These are phyloP conservation scores for Serrognathus titanus DNA, from an alignment of 2,888 invertebrate genomes.

Conservation along the genomic window DNA sequence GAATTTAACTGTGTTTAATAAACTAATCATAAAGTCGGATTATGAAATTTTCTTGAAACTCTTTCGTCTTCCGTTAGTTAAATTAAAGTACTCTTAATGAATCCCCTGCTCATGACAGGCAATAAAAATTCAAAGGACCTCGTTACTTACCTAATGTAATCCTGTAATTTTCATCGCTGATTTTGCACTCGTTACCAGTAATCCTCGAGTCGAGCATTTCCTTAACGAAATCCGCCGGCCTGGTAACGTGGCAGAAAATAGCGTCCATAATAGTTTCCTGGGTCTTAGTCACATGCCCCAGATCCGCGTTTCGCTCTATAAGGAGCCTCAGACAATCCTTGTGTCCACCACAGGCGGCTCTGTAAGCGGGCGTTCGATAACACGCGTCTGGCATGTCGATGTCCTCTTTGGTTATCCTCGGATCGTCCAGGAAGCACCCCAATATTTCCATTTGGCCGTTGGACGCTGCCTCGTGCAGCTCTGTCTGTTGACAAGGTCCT, in stretches of 20 bases:
- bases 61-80: too few relatives aligned
- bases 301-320: slow-evolving; percentile 46
- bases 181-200: slow-evolving; percentile 30
- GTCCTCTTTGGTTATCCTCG: slow-evolving; percentile 28
- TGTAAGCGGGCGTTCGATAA: slow-evolving; percentile 53
- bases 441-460: slow-evolving; percentile 36
- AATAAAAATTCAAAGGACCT: neutral
- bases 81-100: too few relatives aligned
- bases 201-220: slow-evolving; percentile 42
- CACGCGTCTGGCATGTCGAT: slow-evolving; percentile 34
- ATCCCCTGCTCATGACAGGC: neutral
- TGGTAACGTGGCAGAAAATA: slow-evolving; percentile 42
- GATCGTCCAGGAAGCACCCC: slow-evolving; percentile 30
- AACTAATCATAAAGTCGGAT: too few relatives aligned
- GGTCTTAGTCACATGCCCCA: slow-evolving; percentile 38
- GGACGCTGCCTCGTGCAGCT: slow-evolving; percentile 45
- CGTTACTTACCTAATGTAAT: slow-evolving; percentile 23
- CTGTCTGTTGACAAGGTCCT: slow-evolving; percentile 39
- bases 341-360: slow-evolving; percentile 53
- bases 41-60: too few relatives aligned
- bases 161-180: slow-evolving; percentile 33
- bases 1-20: too few relatives aligned
- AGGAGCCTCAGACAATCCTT: slow-evolving; percentile 50
- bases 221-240: slow-evolving; percentile 41
- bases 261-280: slow-evolving; percentile 44